Base-by-base conservation (phyloP, 2,888 invertebrate genomes). In the Lamellibrachia columna region DNA sequence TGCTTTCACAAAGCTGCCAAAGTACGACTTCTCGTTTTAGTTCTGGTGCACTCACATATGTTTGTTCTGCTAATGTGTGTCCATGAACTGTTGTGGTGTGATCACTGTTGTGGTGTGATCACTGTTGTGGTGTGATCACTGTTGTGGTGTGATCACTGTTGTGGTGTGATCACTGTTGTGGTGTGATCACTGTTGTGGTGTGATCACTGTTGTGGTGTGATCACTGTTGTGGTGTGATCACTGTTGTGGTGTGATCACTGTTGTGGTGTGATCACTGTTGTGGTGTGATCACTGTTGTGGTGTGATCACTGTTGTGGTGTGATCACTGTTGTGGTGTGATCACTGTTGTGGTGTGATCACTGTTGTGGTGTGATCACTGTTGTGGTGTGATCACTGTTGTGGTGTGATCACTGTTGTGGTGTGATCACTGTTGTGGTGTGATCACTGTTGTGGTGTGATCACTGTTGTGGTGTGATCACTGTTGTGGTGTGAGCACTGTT, bases 1-100 rank as follows among this genome's bases (percentile, higher is more conserved):
- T 60, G 98, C 99, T 3, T 99, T 99, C 96, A 99, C 99, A 11
- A 98, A 98, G 94, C 97, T 99, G 94, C 97, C 98, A 92, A 98
- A 98, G 98, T 98, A 97, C 94, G 95, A 91, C 58, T 53, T 9
- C 92, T 28, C 8, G 15, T 15, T 55, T 9, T 9, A 40, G 15
- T 90, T 7, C 15, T 7, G 15, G n/a, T 91, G 22, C 7, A 91
- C 40, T 52, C 40, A 1, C 1, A 15, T 91, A 0, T 15, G 22
- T 28, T 52, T 91, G 40, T 91, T 91, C 53, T 53, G 7, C 53
- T 7, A 40, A 53, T 91, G 15, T 91, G 22, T 91, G 0, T 91
- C 7, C 11, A 91, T 91, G 7, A 40, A 40, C 52, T 91, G 15
- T n/a, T n/a, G 8, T 91, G 52, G 7, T 28, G 53, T 9, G n/a